Base-by-base conservation (phyloP, 2,113 vertebrate species). In the Pangasianodon hypophthalmus region DNA sequence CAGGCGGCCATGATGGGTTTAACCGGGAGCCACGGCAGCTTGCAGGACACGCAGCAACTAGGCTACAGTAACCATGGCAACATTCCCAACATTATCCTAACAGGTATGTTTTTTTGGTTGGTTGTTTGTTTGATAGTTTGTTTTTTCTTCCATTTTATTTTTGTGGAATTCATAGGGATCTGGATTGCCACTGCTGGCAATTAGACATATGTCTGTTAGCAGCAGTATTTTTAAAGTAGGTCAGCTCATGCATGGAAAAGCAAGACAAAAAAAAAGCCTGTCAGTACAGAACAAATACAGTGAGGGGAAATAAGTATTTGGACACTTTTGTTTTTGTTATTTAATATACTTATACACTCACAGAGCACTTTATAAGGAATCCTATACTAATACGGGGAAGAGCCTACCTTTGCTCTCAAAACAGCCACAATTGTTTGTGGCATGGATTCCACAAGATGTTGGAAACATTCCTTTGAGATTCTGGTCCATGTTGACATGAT, bases 1-100 rank as follows among this genome's bases (percentile, higher is more conserved):
- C 98, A 99, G 95, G 98, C 98, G 0, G 97, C 98, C 87, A 97
- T 99, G 97, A 98, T 99, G 98, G 98, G 97, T n/a, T 96, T 99
- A 29, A 97, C 97, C 0, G 97, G 98, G 79, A 98, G 97, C 91
- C 97, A 96, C 0, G 94, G 96, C 91, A 97, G 96, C 94, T 95
- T 99, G 81, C 97, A 97, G 46, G 98, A 99, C 92, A 90, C 97
- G 0, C 97, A 97, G 93, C 98, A 97, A 89, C 97, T 99, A 0
- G 94, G 94, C 88, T 99, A 97, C 94, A 95, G 97, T 94, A 97
- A 95, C 96, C 98, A 99, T 52, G 91, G 97, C 86, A 97, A 98
- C 95, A 99, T 99, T 95, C 98, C 98, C 91, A 99, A 99, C 95
- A 99, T 99, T 95, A 99, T 99, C 93, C 97, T 99, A 79, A 99